These are phyloP conservation scores for Ptychodera flava DNA, from an alignment of 35 echinoderm and acorn worm species.

Conservation along the genomic window DNA sequence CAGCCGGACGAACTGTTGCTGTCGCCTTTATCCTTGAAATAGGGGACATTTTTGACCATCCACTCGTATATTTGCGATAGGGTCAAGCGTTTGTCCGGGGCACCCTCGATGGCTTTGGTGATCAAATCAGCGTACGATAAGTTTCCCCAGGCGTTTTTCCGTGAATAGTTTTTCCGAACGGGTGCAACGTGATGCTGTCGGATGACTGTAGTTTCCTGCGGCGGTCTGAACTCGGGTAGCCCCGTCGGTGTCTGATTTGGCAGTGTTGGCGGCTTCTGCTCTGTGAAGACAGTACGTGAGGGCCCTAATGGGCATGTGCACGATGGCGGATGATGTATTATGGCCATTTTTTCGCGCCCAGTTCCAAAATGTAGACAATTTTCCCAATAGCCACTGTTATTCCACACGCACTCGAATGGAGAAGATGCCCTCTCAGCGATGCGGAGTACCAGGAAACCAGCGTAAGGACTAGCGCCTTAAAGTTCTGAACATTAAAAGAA, in stretches of 20 bases:
- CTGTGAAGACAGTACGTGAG: conserved; percentile 77
- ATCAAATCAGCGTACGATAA: conserved; percentile 97
- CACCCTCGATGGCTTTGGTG: conserved; percentile 90
- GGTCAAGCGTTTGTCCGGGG: conserved; percentile 86
- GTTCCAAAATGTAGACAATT: too few relatives aligned
- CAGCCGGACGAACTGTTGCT: conserved; percentile 92
- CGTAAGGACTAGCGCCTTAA: too few relatives aligned
- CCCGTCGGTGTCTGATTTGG: conserved; percentile 17
- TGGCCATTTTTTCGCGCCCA: background rate
- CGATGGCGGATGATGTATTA: conserved; percentile 62
- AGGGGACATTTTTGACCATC: conserved; percentile 99
- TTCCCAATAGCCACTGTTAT: too few relatives aligned
- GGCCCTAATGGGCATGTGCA: conserved; percentile 96
- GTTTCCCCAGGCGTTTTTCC: conserved; percentile 98
- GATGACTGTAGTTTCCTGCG: conserved; percentile 13
- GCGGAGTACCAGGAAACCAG: background rate
- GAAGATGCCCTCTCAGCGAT: too few relatives aligned
- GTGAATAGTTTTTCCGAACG: conserved; percentile 65
- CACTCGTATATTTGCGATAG: conserved; percentile 98
- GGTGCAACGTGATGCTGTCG: conserved; percentile 45
- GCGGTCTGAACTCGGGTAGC: conserved; percentile 37
- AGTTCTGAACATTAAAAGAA: too few relatives aligned
- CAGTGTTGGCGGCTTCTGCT: conserved; percentile 44
- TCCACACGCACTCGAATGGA: too few relatives aligned
- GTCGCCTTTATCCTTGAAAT: conserved; percentile 99